phyloP scores from a whole-genome alignment of 2,888 invertebrate genomes.

The Sarcophaga carnaria region DNA sequence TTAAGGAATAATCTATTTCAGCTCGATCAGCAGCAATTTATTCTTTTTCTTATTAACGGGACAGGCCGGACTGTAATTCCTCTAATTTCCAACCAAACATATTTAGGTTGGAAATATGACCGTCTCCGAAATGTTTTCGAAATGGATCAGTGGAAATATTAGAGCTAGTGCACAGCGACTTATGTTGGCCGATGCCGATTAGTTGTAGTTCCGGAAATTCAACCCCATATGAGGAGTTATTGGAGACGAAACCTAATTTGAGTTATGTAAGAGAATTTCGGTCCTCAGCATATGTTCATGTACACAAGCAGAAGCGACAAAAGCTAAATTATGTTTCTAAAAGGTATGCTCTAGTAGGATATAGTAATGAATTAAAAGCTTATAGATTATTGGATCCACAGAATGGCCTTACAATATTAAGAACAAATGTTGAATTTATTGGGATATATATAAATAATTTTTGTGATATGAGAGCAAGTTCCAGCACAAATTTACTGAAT shows the following conservation, averaged over 20 bases:
- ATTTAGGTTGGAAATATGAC: constrained; percentile 22
- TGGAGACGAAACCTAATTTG: neutral
- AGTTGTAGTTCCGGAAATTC: neutral
- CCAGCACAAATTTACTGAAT: neutral
- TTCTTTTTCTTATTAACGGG: no score
- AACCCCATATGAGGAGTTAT: constrained; percentile 5
- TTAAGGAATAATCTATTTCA: constrained; percentile 29
- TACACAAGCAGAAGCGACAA: constrained; percentile 18
- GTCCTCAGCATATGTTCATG: neutral
- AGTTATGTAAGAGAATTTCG: constrained; percentile 12
- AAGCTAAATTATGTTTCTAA: constrained; percentile 5
- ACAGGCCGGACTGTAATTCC: neutral
- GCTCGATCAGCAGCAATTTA: neutral
- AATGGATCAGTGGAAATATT: constrained; percentile 4
- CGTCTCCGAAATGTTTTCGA: constrained; percentile 12
- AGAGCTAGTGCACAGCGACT: constrained; percentile 9
- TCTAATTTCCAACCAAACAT: constrained; percentile 6
- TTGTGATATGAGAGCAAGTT: neutral
- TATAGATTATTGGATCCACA: neutral
- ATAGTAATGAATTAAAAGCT: no score
- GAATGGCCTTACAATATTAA: neutral
- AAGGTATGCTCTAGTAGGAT: no score
- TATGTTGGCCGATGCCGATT: constrained; percentile 34
- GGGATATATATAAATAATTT: neutral
- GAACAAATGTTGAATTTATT: neutral